Evolutionary conservation across 2,797 vertebrate species (phyloP).

Genomic region (Mormyrops attenuatus): DNA sequence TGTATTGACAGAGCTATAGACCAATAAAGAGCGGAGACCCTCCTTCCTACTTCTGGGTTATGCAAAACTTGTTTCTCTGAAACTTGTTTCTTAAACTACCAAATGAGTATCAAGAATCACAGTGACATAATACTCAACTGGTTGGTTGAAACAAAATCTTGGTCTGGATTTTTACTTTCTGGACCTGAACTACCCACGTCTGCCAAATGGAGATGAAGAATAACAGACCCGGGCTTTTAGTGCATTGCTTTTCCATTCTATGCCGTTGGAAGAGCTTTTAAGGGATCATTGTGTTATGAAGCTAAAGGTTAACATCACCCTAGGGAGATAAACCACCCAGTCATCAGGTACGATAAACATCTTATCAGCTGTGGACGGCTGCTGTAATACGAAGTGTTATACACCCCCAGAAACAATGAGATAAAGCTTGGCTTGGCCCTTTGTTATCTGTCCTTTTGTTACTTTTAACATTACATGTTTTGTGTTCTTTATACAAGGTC

Average conservation of each 20-base stretch:
- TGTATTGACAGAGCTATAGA: neutral
- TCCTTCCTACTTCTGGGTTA: neutral
- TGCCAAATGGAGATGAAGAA: neutral
- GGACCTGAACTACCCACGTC: neutral
- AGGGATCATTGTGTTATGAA: constrained; percentile 44
- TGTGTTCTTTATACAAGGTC: neutral
- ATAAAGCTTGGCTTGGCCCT: constrained; percentile 39
- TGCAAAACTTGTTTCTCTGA: neutral
- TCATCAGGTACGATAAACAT: constrained; percentile 49
- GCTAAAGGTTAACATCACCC: constrained; percentile 42
- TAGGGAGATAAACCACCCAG: constrained; percentile 44
- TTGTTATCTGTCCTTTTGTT: neutral
- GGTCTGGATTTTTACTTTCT: neutral
- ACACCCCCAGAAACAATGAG: constrained; percentile 37
- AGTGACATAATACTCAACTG: neutral
- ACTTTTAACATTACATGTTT: neutral
- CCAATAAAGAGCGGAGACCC: neutral
- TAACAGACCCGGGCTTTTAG: neutral
- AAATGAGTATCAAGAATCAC: neutral
- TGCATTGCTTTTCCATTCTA: neutral
- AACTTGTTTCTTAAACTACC: neutral
- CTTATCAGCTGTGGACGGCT: constrained; percentile 54
- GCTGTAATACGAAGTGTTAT: constrained; percentile 45
- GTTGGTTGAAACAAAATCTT: neutral
- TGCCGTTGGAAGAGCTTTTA: constrained; percentile 30